Evolutionary conservation across 2,797 vertebrate species (phyloP).

Genomic region (Chaetodon trifasciatus): DNA sequence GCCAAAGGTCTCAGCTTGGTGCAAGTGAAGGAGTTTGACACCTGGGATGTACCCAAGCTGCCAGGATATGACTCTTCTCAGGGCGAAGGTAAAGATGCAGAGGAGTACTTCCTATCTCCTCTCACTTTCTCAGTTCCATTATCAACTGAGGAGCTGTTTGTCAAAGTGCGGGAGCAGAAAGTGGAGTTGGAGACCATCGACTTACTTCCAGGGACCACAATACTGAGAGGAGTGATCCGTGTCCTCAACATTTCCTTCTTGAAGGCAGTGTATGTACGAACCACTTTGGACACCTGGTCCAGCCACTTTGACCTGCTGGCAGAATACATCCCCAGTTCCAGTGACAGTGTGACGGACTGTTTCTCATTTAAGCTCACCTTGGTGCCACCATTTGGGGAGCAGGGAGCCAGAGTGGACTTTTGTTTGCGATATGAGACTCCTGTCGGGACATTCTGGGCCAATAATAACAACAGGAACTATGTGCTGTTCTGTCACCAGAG

Average conservation of each 20-base stretch:
- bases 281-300: slow-evolving; percentile 91
- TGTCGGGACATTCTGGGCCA: slow-evolving; percentile 94
- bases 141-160: slow-evolving; percentile 85
- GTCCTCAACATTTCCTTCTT: slow-evolving; percentile 94
- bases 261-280: slow-evolving; percentile 92
- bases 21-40: slow-evolving; percentile 93
- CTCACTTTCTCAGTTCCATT: slow-evolving; percentile 85
- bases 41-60: slow-evolving; percentile 85
- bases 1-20: slow-evolving; percentile 93
- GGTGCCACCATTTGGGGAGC: slow-evolving; percentile 88
- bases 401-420: slow-evolving; percentile 91
- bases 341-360: slow-evolving; percentile 88
- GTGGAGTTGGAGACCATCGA: slow-evolving; percentile 89
- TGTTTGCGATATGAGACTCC: slow-evolving; percentile 95
- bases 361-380: slow-evolving; percentile 94
- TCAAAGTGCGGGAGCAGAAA: slow-evolving; percentile 88
- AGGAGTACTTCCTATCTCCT: slow-evolving; percentile 87
- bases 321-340: slow-evolving; percentile 91
- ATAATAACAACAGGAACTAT: slow-evolving; percentile 93
- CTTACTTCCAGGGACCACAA: slow-evolving; percentile 88
- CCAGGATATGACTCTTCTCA: slow-evolving; percentile 73
- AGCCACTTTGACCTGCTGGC: slow-evolving; percentile 94
- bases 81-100: slow-evolving; percentile 76
- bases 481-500: slow-evolving; percentile 89
- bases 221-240: slow-evolving; percentile 90